These are phyloP conservation scores for Empidonax alnorum DNA, from an alignment of 2,113 vertebrate genomes.

Conservation along the genomic window DNA sequence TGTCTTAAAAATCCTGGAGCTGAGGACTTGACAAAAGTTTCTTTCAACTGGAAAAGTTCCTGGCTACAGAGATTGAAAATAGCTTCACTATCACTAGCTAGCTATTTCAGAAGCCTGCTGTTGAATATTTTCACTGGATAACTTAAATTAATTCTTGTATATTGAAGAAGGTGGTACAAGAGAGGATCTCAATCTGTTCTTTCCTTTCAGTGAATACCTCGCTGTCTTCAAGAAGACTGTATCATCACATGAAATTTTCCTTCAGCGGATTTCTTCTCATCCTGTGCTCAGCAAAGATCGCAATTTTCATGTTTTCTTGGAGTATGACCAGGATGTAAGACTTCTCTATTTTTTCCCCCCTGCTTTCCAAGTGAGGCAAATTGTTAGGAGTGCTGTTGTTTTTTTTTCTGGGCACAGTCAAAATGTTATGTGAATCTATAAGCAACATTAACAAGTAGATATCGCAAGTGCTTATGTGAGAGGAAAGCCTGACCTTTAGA, in stretches of 20 bases:
- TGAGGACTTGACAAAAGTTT: neutral
- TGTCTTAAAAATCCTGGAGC: neutral
- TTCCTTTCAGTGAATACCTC: constrained; percentile 82
- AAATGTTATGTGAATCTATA: neutral
- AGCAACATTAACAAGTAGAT: neutral
- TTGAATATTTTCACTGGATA: neutral
- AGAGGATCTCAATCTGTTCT: neutral
- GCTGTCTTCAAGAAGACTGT: constrained; percentile 99
- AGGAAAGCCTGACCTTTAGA: neutral
- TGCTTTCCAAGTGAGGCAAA: neutral
- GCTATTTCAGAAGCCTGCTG: neutral
- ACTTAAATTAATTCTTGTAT: neutral
- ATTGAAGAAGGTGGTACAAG: neutral
- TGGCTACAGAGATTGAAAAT: neutral
- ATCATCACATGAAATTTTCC: constrained; percentile 94
- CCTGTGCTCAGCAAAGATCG: constrained; percentile 91
- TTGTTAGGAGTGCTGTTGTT: neutral
- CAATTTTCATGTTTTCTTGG: constrained; percentile 97
- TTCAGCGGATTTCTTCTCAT: constrained; percentile 91
- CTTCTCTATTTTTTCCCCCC: neutral
- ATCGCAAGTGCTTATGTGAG: neutral
- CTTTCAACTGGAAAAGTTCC: neutral
- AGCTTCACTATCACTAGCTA: neutral
- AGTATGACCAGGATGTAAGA: constrained; percentile 97
- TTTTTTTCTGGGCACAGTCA: neutral